Evolutionary conservation across 2,797 vertebrate species (phyloP), one percentile per base, ranked within the genome.

Genomic region (Carcharodon carcharias): DNA sequence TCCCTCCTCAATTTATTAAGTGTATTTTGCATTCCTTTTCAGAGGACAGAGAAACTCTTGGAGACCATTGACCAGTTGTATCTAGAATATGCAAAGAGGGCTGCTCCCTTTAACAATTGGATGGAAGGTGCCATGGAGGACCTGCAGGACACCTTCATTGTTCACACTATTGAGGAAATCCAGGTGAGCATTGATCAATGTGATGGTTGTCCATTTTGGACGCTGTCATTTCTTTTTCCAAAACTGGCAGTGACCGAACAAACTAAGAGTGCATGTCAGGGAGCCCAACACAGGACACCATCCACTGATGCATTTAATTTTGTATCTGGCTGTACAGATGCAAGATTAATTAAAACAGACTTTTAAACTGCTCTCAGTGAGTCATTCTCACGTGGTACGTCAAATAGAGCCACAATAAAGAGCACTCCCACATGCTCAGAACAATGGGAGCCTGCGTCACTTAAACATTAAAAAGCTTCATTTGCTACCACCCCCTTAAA

Each of bases 41-140:
- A 99, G 99, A 98, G 98, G 97, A 99, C 99, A 0, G 99, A 99
- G 98, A 99, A 99, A 96, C 97, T 99, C 96, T 98, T 99, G 91
- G 99, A 99, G 97, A 99, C 99, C 80, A 99, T 99, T 82, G 99
- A 99, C 97, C 99, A 99, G 96, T 97, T 99, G 96, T 99, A 99
- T 97, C 97, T 99, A 96, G 99, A 99, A 97, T 99, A 99, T 82
- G 99, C 99, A 97, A 99, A 99, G 97, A 98, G 99, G 97, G 99
- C 99, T 0, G 99, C 99, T 0, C 99, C 99, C 16, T 99, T 99
- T 98, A 99, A 99, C 98, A 99, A 99, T 97, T 99, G 99, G 99
- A 99, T 99, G 99, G 99, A 99, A 97, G 99, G 99, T 18, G 99
- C 99, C 96, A 99, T 99, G 99, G 99, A 99, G 97, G 99, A 99